phyloP scores from a whole-genome alignment of 2,113 vertebrate genomes.

The Xenopus laevis region DNA sequence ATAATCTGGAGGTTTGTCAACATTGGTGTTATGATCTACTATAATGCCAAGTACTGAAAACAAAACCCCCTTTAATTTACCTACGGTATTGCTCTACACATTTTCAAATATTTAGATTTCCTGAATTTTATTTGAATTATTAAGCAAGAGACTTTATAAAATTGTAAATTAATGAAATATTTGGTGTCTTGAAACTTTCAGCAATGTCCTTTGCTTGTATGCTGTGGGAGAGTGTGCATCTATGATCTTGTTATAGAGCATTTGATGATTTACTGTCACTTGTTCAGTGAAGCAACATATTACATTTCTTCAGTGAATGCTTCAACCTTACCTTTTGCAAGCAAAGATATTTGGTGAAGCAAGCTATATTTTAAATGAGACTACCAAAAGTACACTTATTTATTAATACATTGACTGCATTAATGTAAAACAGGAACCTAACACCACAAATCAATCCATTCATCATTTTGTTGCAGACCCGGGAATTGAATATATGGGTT shows the following conservation, averaged over 20 bases:
- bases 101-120: too few species aligned
- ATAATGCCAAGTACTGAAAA: too few species aligned
- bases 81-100: too few species aligned
- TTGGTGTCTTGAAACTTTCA: too few species aligned
- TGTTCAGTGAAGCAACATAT: conserved; percentile 2
- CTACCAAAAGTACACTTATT: conserved; percentile 3
- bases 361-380: not conserved
- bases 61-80: too few species aligned
- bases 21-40: too few species aligned
- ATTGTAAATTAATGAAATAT: too few species aligned
- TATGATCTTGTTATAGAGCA: conserved; percentile 2
- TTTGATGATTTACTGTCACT: conserved; percentile 1
- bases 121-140: too few species aligned
- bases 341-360: not conserved
- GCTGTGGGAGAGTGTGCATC: not conserved
- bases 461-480: not conserved
- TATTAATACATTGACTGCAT: conserved; percentile 1
- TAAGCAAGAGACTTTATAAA: too few species aligned
- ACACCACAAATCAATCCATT: not conserved
- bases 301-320: not conserved
- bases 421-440: not conserved
- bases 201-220: not conserved
- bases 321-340: conserved; percentile 1
- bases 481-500: not conserved
- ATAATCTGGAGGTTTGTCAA: too few species aligned